Conservation (phyloP, 2,113 vertebrate species). For the Caloenas nicobarica region DNA sequence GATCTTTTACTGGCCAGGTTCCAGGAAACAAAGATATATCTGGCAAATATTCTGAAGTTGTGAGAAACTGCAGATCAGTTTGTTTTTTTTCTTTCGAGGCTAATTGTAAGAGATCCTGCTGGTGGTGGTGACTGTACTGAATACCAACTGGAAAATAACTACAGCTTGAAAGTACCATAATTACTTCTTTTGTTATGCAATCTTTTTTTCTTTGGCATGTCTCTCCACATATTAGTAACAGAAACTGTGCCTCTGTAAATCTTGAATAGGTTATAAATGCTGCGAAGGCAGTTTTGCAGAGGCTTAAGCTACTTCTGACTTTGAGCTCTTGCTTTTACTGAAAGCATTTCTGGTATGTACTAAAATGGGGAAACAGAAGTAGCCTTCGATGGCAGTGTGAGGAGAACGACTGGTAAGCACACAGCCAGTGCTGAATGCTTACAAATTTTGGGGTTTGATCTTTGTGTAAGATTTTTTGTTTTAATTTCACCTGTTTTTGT, state of each 20-base stretch:
- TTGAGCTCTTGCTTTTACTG: not conserved
- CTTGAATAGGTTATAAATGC: not conserved
- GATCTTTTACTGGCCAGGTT: not conserved
- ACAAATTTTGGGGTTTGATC: not conserved
- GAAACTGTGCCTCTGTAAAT: not conserved
- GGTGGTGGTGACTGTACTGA: not conserved
- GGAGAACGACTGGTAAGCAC: not conserved
- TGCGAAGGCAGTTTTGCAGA: not conserved
- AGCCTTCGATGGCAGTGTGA: not conserved
- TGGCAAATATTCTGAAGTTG: not conserved
- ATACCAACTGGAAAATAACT: not conserved
- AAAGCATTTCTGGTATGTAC: not conserved
- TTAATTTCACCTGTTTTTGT: not conserved
- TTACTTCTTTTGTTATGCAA: not conserved
- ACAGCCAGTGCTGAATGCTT: fast-evolving
- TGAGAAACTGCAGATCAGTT: not conserved
- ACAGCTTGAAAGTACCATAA: not conserved
- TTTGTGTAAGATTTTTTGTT: not conserved
- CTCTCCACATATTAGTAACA: not conserved
- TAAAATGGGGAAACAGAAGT: not conserved
- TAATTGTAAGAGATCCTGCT: not conserved
- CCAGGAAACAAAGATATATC: not conserved
- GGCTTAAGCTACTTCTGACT: not conserved
- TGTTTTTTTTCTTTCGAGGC: not conserved
- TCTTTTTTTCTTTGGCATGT: not conserved